Evolutionary conservation across 1,140 invertebrate genomes (phyloP).

Genomic region (Archegozetes longisetosus): DNA sequence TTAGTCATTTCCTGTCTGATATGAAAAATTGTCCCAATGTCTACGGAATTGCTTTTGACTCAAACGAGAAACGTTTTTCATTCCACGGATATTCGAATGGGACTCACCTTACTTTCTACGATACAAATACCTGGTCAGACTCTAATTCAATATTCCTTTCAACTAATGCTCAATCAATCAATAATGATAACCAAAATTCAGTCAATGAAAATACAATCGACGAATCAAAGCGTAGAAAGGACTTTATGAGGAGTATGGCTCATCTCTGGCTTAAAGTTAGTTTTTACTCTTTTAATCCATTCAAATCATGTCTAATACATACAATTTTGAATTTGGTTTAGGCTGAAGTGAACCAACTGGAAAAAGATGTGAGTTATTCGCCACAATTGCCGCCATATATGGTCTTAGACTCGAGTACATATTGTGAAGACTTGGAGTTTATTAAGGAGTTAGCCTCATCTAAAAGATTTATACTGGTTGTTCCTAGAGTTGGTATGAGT

Average conservation of each 20-base stretch:
- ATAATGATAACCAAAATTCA: neutral
- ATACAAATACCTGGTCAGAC: neutral
- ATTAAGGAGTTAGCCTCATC: conserved; percentile 58
- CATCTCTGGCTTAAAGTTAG: neutral
- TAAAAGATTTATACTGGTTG: conserved; percentile 57
- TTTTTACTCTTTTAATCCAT: neutral
- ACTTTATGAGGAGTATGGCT: neutral
- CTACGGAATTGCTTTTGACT: neutral
- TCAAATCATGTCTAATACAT: neutral
- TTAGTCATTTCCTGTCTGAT: neutral
- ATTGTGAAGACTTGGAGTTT: conserved; percentile 49
- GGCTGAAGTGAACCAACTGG: conserved; percentile 49
- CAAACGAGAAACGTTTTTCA: neutral
- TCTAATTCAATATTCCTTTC: neutral
- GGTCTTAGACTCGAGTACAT: conserved; percentile 50
- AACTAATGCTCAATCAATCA: neutral
- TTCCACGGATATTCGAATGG: neutral
- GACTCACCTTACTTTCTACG: neutral
- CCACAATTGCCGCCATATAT: conserved; percentile 35
- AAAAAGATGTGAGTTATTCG: conserved; percentile 32
- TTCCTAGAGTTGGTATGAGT: conserved; percentile 51
- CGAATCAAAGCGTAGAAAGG: neutral
- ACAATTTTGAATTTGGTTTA: conserved; percentile 20
- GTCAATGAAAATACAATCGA: neutral
- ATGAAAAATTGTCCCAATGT: neutral